Conservation (phyloP, 1,140 invertebrate genomes). For the Thalassaphorura encarpata region DNA sequence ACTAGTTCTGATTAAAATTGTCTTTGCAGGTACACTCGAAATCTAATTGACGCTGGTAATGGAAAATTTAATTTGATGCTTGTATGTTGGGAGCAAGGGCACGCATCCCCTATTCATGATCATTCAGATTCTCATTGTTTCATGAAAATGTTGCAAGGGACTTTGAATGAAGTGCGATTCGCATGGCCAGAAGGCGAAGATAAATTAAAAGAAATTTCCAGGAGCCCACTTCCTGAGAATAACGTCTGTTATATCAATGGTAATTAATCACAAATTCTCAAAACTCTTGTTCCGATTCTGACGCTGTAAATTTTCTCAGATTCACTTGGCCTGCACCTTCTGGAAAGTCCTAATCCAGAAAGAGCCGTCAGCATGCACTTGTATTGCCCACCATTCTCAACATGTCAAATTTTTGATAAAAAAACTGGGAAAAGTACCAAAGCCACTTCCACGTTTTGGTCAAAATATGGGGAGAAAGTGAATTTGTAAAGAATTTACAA, state of each 20-base stretch:
- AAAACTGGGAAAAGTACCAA: slow-evolving; percentile 64
- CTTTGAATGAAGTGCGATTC: slow-evolving; percentile 54
- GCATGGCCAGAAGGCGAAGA: slow-evolving; percentile 54
- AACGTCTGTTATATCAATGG: slow-evolving; percentile 93
- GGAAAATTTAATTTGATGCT: slow-evolving; percentile 97
- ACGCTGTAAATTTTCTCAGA: slow-evolving; percentile 48
- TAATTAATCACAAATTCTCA: slow-evolving; percentile 36
- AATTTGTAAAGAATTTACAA: slow-evolving; percentile 14
- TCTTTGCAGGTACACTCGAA: slow-evolving; percentile 74
- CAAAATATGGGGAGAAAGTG: slow-evolving; percentile 54
- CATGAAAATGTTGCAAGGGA: slow-evolving; percentile 66
- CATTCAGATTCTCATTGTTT: slow-evolving; percentile 95
- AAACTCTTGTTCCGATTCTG: too few species aligned
- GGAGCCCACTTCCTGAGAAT: slow-evolving; percentile 55
- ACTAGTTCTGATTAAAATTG: neutral
- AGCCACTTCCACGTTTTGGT: slow-evolving; percentile 79
- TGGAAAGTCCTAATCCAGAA: slow-evolving; percentile 86
- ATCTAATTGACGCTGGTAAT: slow-evolving; percentile 87
- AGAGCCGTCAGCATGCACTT: slow-evolving; percentile 85
- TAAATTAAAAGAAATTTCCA: slow-evolving; percentile 48
- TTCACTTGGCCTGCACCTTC: slow-evolving; percentile 83
- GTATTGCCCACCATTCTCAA: slow-evolving; percentile 87
- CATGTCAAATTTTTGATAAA: slow-evolving; percentile 84
- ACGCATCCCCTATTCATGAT: slow-evolving; percentile 93
- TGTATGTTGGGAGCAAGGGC: slow-evolving; percentile 92